Base-by-base conservation (phyloP, 2,888 invertebrate species). In the Ectemnius continuus region DNA sequence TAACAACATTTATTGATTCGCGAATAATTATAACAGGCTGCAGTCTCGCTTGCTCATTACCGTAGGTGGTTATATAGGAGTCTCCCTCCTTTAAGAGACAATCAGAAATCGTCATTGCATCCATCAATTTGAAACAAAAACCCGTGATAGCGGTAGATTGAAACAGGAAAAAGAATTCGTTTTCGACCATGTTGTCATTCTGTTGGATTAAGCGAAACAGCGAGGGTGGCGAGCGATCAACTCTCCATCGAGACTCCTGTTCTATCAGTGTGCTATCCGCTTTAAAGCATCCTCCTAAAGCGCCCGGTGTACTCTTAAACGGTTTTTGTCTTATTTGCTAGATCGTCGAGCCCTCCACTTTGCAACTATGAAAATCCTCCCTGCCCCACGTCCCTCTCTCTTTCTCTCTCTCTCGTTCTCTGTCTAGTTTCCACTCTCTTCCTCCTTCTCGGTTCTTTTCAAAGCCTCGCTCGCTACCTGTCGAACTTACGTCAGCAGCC, bases 281-380 rank as follows among this genome's bases (percentile, higher is more conserved):
- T 60, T 60, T 60, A 60, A 60, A 60, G 26, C 26, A 36, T 36
- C 36, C 36, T 36, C 8, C 36, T 11, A 36, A 36, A 36, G 20
- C 60, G 20, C 60, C 14, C 23, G 20, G 59, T 60, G n/a, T 18
- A 60, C 46, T 46, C 20, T 16, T 46, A 61, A 20, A 16, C 18
- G 46, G 46, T 61, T 46, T 46, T 46, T 61, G 45, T 61, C 45
- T 61, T 61, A 61, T 61, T 61, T 20, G 61, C 45, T 18, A 23
- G 46, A 61, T 61, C 61, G 61, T 61, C 61, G 36, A 45, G 45
- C 61, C 13, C 20, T 36, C 45, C 45, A 45, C 46, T 61, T 61
- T 5, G 16, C 45, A 20, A 11, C 45, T 20, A 61, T 61, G 61
- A 45, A 46, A 61, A 61, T 61, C 61, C 26, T 26, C 14, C 3